phyloP scores from a whole-genome alignment of 2,888 invertebrate genomes.

The Phengaris arion region DNA sequence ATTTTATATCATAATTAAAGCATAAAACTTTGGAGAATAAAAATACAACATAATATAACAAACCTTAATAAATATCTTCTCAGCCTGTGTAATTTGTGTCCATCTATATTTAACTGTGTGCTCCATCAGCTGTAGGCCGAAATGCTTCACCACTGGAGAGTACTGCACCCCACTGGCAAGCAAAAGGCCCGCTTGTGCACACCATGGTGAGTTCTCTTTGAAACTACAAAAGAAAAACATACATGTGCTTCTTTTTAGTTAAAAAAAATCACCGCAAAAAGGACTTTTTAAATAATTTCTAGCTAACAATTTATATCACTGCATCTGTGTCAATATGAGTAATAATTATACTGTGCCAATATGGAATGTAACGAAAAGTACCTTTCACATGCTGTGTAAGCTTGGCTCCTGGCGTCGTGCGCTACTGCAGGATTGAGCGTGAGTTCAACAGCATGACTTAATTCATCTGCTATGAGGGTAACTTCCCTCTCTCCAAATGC shows the following conservation, averaged over 20 bases:
- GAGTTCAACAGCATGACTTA: constrained; percentile 89
- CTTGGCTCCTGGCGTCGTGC: constrained; percentile 87
- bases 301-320: neutral
- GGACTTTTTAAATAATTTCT: neutral
- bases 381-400: constrained; percentile 90
- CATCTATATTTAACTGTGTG: constrained; percentile 95
- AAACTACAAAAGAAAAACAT: constrained; percentile 69
- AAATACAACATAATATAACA: constrained; percentile 28
- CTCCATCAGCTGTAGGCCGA: constrained; percentile 95
- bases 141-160: constrained; percentile 90
- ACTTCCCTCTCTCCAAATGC: constrained; percentile 72
- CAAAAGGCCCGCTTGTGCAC: constrained; percentile 91
- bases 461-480: constrained; percentile 85
- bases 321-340: neutral
- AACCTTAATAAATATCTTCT: constrained; percentile 93
- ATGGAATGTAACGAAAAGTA: constrained; percentile 38
- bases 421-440: constrained; percentile 89
- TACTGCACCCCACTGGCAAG: constrained; percentile 87
- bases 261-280: too few species aligned
- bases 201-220: constrained; percentile 91
- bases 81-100: constrained; percentile 92
- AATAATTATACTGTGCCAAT: too few species aligned
- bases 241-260: neutral
- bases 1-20: too few species aligned
- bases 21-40: too few species aligned